Evolutionary conservation across 2,888 invertebrate species (phyloP).

Genomic region (Rotaria magnacalcarata): DNA sequence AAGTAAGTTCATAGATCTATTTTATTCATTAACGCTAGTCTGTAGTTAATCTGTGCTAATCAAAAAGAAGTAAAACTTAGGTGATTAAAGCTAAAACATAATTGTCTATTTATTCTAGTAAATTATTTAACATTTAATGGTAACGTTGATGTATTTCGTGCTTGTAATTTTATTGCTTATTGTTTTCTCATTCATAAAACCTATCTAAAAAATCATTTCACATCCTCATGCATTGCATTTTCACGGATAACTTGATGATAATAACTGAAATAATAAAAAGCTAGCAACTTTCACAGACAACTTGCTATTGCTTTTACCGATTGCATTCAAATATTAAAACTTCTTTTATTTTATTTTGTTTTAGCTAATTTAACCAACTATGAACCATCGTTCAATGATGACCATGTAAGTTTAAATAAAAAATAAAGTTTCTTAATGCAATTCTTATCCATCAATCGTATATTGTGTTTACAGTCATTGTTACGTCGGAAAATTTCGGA

Average conservation of each 20-base stretch:
- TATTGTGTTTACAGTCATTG: background rate
- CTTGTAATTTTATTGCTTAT: background rate
- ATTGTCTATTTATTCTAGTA: conserved; percentile 19
- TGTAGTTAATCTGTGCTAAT: background rate
- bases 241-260: background rate
- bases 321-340: background rate
- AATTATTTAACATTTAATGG: conserved; percentile 15
- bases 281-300: background rate
- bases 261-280: background rate
- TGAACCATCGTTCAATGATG: background rate
- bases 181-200: background rate
- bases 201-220: too few relatives aligned
- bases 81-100: background rate
- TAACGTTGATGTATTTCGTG: background rate
- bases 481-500: background rate
- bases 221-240: too few relatives aligned
- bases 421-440: background rate
- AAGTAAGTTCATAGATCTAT: background rate
- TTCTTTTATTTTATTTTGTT: background rate
- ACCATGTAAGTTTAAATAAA: background rate
- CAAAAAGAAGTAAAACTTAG: background rate
- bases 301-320: background rate
- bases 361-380: background rate
- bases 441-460: background rate
- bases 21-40: background rate